Evolutionary conservation across 2,797 vertebrate genomes (phyloP).

Genomic region (Rhinella marina): DNA sequence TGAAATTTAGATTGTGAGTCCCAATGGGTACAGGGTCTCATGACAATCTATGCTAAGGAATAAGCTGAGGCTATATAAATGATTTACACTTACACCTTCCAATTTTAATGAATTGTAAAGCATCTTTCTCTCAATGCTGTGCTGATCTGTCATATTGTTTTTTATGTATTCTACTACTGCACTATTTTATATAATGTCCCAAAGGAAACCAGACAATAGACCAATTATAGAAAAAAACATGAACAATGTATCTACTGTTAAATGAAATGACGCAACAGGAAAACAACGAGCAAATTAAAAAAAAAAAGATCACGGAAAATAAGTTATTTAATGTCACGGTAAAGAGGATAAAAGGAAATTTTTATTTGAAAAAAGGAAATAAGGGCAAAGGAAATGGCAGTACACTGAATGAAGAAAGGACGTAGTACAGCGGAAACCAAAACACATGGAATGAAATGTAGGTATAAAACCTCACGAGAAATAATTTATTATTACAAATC

Average conservation of each 20-base stretch:
- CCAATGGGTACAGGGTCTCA: no score
- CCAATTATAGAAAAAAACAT: background rate
- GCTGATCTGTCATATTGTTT: no score
- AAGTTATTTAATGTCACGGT: background rate
- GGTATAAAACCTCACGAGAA: background rate
- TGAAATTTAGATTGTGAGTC: no score
- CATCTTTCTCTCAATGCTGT: no score
- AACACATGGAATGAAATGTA: background rate
- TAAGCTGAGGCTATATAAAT: no score
- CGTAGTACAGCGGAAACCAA: background rate
- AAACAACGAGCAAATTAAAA: background rate
- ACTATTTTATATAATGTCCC: background rate
- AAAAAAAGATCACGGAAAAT: background rate
- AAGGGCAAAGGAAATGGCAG: background rate
- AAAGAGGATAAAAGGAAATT: slow-evolving; percentile 13
- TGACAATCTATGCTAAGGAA: no score
- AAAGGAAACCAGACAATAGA: slow-evolving; percentile 12
- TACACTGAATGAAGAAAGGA: slow-evolving; percentile 6
- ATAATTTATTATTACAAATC: background rate
- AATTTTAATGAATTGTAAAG: no score
- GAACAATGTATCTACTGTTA: background rate
- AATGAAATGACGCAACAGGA: background rate
- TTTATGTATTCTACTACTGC: background rate
- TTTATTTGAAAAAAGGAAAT: slow-evolving; percentile 15
- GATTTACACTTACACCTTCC: no score